A percentile compares a stretch with the other conserved stretches of the same genome.
Evolutionary conservation across 2,888 invertebrate species (phyloP).

Genomic region (Xanthorhoe designata): DNA sequence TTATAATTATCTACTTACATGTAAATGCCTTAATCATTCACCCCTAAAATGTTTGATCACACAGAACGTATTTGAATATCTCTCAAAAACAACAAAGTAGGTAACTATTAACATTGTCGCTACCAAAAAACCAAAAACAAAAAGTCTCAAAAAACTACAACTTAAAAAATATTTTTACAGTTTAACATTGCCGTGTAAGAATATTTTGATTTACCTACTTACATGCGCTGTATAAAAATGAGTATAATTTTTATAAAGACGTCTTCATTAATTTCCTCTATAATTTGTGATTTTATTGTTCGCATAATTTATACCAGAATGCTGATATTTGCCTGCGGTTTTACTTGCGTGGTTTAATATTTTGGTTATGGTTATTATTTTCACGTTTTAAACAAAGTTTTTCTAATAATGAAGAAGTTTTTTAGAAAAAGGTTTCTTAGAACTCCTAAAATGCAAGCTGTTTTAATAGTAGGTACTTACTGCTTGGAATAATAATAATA

Average conservation of each 20-base stretch:
- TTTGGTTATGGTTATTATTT: too few relatives aligned
- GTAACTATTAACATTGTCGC: too few relatives aligned
- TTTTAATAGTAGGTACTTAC: neutral
- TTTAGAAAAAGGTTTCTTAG: too few relatives aligned
- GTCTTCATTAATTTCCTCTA: slow-evolving; percentile 35
- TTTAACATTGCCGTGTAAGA: neutral
- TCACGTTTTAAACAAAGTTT: too few relatives aligned
- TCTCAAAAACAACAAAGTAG: too few relatives aligned
- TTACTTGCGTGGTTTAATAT: neutral
- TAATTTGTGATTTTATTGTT: slow-evolving; percentile 39
- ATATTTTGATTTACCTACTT: neutral
- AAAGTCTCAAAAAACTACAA: neutral
- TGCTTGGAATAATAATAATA: too few relatives aligned
- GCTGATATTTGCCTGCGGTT: neutral
- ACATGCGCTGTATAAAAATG: slow-evolving; percentile 12
- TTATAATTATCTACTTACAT: too few relatives aligned
- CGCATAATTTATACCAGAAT: slow-evolving; percentile 15
- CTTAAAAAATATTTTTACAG: neutral
- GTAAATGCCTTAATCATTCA: too few relatives aligned
- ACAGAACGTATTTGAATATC: too few relatives aligned
- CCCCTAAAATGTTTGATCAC: too few relatives aligned
- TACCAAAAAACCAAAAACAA: too few relatives aligned
- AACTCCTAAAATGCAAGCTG: neutral
- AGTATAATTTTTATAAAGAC: slow-evolving; percentile 27
- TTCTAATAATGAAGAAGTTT: too few relatives aligned